These are phyloP conservation scores for Coleophora flavipennella DNA, from an alignment of 2,888 invertebrate genomes.

Conservation along the genomic window DNA sequence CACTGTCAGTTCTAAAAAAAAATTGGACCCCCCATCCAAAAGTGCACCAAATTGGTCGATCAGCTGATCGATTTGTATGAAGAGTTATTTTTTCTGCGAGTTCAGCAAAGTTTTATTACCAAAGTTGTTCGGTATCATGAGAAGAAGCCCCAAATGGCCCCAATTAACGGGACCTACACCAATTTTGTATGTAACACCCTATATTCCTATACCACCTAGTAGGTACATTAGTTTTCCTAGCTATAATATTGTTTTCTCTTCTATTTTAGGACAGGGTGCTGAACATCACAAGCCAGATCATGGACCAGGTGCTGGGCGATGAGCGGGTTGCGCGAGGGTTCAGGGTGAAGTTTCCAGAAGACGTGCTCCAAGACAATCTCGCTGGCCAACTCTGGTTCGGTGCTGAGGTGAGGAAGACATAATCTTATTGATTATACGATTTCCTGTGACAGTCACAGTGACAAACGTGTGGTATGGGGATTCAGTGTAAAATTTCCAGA, in stretches of 20 bases:
- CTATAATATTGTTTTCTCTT: background rate
- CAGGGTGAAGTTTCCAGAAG: constrained; percentile 98
- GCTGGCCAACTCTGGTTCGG: constrained; percentile 99
- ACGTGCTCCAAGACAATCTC: constrained; percentile 97
- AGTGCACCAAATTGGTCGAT: too few species aligned
- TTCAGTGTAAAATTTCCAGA: constrained; percentile 99
- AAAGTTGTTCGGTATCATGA: too few species aligned
- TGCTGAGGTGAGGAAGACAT: constrained; percentile 81
- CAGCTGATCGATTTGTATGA: too few species aligned
- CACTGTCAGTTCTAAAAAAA: too few species aligned
- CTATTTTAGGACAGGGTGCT: constrained; percentile 83
- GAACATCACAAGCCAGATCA: constrained; percentile 93
- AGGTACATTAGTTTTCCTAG: too few species aligned
- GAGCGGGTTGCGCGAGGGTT: constrained; percentile 94
- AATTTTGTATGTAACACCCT: too few species aligned
- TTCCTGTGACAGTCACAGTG: too few species aligned
- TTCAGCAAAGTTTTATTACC: too few species aligned
- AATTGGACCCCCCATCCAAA: too few species aligned
- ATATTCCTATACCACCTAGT: background rate
- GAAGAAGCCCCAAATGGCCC: too few species aligned
- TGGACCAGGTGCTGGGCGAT: constrained; percentile 91
- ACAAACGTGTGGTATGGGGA: constrained; percentile 91
- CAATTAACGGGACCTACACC: too few species aligned
- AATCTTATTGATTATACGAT: background rate
- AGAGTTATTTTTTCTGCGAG: too few species aligned